phyloP scores from a whole-genome alignment of 2,113 vertebrate genomes.

The Orthonyx spaldingii region DNA sequence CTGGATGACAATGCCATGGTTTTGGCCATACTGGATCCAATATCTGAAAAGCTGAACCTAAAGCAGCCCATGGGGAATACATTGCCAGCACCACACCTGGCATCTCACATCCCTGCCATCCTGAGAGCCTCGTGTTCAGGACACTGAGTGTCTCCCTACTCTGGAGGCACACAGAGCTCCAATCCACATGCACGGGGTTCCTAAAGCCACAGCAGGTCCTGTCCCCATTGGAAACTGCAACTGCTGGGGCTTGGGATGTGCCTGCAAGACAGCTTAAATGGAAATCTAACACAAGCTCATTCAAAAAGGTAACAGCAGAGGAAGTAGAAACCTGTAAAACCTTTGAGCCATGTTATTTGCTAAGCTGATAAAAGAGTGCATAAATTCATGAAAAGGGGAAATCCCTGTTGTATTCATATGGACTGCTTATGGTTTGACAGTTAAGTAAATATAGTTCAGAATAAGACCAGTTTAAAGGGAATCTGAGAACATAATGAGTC shows the following conservation, averaged over 20 bases:
- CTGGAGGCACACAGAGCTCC: background rate
- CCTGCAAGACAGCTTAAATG: background rate
- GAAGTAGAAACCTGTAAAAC: conserved; percentile 30
- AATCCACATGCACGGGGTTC: background rate
- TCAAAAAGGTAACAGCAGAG: background rate
- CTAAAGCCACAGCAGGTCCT: background rate
- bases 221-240: background rate
- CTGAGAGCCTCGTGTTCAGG: background rate
- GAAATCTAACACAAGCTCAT: background rate
- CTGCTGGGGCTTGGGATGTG: background rate
- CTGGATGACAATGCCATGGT: background rate
- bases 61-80: background rate
- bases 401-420: conserved; percentile 16
- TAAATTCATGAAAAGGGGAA: conserved; percentile 15
- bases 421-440: background rate
- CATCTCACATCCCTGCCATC: background rate
- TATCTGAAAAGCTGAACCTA: background rate
- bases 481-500: conserved; percentile 32
- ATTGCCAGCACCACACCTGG: background rate
- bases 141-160: background rate
- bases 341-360: conserved; percentile 50
- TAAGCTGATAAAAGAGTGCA: conserved; percentile 33
- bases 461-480: conserved; percentile 36
- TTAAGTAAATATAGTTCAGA: conserved; percentile 38
- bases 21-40: background rate